Base-by-base conservation (phyloP, 2,888 invertebrate species). In the Steinernema hermaphroditum region DNA sequence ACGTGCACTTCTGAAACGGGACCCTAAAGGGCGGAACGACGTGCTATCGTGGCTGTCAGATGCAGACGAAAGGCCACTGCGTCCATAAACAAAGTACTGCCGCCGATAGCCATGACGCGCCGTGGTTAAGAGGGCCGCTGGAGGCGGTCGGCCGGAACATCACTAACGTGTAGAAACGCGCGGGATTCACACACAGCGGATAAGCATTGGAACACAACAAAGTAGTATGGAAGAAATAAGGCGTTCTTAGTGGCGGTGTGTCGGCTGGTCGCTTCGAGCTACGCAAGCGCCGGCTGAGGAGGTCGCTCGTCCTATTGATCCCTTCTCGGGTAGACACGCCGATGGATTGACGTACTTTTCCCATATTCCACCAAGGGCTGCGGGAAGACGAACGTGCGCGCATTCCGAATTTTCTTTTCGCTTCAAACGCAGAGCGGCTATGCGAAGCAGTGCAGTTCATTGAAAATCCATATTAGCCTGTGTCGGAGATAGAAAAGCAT, bases 241-340 rank as follows among this genome's bases (percentile, higher is more conserved):
- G 32, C 62, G 29, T 62, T 32, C 32, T 34, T n/a, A n/a, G n/a
- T 62, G 27, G 62, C 32, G 4, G 32, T 62, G 62, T 32, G 9
- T 2, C 32, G 14, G 32, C 62, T 62, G 29, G 29, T 9, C 34
- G 62, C 62, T 32, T 54, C 32, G 32, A 62, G 62, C 46, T 46
- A 46, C 46, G 46, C n/a, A 16, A 16, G 16, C 46, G 22, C n/a
- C n/a, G n/a, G n/a, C n/a, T n/a, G n/a, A n/a, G 6, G 22, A 19
- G 46, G 62, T 62, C 62, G 62, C 19, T 29, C 62, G 62, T 62
- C 62, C 62, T 62, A 62, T 62, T 62, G 62, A 62, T 62, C 62
- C 62, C 32, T 29, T 4, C 32, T n/a, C 32, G 8, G 29, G 37
- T 37, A 37, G 34, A 62, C 34, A 32, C 27, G 27, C 22, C 12